Conservation (phyloP, 2,113 vertebrate species). For the Engraulis encrasicolus region DNA sequence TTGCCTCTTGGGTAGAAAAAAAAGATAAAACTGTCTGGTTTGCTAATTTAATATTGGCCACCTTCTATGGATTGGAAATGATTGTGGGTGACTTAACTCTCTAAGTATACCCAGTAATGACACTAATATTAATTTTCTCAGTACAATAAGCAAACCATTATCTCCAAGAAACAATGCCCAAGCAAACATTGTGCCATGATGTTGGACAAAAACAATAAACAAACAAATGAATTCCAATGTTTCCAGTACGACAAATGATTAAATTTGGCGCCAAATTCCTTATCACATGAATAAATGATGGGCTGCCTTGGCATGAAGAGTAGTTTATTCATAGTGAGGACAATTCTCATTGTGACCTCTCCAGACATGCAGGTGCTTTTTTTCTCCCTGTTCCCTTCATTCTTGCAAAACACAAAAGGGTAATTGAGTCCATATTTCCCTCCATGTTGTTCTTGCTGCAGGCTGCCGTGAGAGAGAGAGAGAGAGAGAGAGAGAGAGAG, state of each 20-base stretch:
- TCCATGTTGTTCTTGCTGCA: neutral
- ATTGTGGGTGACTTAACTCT: neutral
- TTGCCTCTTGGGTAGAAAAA: neutral
- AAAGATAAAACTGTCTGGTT: neutral
- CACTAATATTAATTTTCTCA: too few species aligned
- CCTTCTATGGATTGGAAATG: neutral
- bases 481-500: neutral
- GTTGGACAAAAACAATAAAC: neutral
- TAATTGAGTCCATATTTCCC: constrained; percentile 19
- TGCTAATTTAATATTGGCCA: neutral
- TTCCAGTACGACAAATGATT: neutral
- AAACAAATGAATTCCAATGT: neutral
- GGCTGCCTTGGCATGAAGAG: neutral
- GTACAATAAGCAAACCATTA: neutral
- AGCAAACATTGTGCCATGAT: neutral
- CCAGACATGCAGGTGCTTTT: neutral
- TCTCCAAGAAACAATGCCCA: neutral
- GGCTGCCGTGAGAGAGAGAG: neutral
- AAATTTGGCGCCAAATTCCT: neutral
- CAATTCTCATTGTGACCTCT: neutral
- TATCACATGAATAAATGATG: constrained; percentile 5
- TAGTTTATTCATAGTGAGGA: neutral
- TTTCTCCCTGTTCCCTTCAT: neutral
- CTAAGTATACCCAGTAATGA: neutral
- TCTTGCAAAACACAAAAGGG: neutral